Percentiles rank a stretch among this genome's conserved stretches.
These are phyloP conservation scores for Aphrophora alni DNA, from an alignment of 2,888 invertebrate species.

Conservation along the genomic window DNA sequence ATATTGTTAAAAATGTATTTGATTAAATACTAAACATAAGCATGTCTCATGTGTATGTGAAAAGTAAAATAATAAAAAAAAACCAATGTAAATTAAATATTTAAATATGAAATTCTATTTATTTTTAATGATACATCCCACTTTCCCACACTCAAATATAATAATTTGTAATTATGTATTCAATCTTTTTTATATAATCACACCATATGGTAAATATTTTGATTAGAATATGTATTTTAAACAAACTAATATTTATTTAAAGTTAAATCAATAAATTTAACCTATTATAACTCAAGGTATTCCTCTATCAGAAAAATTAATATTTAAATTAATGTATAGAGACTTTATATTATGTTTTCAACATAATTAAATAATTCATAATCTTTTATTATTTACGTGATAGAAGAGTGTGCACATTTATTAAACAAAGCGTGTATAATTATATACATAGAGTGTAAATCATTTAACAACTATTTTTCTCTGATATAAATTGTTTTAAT, in stretches of 20 bases:
- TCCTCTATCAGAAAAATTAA: background rate
- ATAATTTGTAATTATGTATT: background rate
- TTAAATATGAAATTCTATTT: background rate
- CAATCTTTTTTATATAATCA: too few species aligned
- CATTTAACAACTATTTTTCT: too few species aligned
- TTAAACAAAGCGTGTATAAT: background rate
- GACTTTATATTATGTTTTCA: too few species aligned
- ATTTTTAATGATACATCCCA: background rate
- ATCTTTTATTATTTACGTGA: background rate
- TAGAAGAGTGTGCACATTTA: background rate
- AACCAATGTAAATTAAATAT: background rate
- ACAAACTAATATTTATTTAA: too few species aligned
- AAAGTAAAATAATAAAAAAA: background rate
- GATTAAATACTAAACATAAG: background rate
- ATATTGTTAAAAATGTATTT: background rate
- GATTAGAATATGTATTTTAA: background rate
- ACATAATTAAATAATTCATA: background rate
- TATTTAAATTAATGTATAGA: background rate
- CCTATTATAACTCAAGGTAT: too few species aligned
- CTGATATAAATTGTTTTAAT: too few species aligned
- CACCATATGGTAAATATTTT: background rate
- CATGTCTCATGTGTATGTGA: background rate
- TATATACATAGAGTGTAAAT: background rate
- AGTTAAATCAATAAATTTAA: too few species aligned
- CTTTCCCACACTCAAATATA: background rate